Evolutionary conservation across 1,140 invertebrate species (phyloP).

Genomic region (Himalopsyche phryganea): DNA sequence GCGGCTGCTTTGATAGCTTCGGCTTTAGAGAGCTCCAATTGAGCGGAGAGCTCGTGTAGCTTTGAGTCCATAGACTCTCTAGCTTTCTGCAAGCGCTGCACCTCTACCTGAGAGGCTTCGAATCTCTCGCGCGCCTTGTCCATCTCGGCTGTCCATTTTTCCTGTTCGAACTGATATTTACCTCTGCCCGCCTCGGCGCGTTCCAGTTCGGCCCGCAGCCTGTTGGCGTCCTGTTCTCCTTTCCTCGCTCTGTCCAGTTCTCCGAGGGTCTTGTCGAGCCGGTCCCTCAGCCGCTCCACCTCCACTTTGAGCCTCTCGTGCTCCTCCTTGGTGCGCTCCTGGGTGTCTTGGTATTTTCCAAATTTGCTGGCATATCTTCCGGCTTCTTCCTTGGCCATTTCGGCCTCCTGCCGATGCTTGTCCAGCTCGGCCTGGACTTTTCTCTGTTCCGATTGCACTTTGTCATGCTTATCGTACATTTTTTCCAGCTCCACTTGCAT

Average conservation of each 20-base stretch:
- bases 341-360: constrained; percentile 75
- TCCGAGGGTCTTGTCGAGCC: constrained; percentile 74
- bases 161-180: constrained; percentile 86
- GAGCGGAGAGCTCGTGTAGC: constrained; percentile 73
- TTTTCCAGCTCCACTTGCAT: constrained; percentile 86
- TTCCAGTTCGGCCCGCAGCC: constrained; percentile 69
- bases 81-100: constrained; percentile 64
- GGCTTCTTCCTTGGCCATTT: constrained; percentile 65
- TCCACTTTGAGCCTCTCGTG: constrained; percentile 77
- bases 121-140: constrained; percentile 73
- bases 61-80: constrained; percentile 72
- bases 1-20: constrained; percentile 71
- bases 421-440: constrained; percentile 76
- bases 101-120: constrained; percentile 68
- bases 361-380: constrained; percentile 71
- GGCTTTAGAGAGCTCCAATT: constrained; percentile 72
- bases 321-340: constrained; percentile 78
- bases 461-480: constrained; percentile 85
- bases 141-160: constrained; percentile 68
- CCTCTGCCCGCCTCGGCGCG: constrained; percentile 71
- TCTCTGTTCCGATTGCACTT: constrained; percentile 74
- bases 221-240: constrained; percentile 62
- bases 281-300: constrained; percentile 76
- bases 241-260: constrained; percentile 73
- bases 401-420: constrained; percentile 65